These are phyloP conservation scores for Sebastes cheni DNA, from an alignment of 2,797 vertebrate species.

Conservation along the genomic window DNA sequence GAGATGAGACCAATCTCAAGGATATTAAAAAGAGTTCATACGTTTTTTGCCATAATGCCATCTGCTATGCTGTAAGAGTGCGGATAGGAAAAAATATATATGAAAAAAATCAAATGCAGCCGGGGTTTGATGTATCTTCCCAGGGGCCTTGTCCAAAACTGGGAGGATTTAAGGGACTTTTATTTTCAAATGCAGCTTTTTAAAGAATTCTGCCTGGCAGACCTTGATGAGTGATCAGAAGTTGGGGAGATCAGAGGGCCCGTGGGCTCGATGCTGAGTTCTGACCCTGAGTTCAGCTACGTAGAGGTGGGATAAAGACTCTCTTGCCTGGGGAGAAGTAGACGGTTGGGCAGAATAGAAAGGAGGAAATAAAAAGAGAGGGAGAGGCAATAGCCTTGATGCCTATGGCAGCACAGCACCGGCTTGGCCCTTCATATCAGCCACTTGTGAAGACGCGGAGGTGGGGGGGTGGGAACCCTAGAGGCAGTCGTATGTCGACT, in stretches of 20 bases:
- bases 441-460: constrained; percentile 46
- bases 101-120: constrained; percentile 31
- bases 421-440: constrained; percentile 56
- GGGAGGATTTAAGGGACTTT: constrained; percentile 40
- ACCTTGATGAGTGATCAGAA: constrained; percentile 74
- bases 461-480: constrained; percentile 25
- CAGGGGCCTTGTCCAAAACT: neutral
- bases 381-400: constrained; percentile 55
- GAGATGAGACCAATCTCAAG: neutral
- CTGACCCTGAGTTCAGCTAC: constrained; percentile 64
- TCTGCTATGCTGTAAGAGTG: neutral
- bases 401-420: constrained; percentile 37
- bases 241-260: constrained; percentile 60
- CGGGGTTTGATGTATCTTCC: constrained; percentile 36
- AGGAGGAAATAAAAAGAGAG: constrained; percentile 36
- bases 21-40: neutral
- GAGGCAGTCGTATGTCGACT: constrained; percentile 47
- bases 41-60: neutral
- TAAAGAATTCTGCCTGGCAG: constrained; percentile 37
- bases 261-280: constrained; percentile 42
- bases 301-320: constrained; percentile 61
- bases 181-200: constrained; percentile 33
- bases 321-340: constrained; percentile 49
- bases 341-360: constrained; percentile 36
- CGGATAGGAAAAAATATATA: neutral